Evolutionary conservation across 2,113 vertebrate species (phyloP), one percentile per base, ranked within the genome.

Genomic region (Atractosteus spatula): DNA sequence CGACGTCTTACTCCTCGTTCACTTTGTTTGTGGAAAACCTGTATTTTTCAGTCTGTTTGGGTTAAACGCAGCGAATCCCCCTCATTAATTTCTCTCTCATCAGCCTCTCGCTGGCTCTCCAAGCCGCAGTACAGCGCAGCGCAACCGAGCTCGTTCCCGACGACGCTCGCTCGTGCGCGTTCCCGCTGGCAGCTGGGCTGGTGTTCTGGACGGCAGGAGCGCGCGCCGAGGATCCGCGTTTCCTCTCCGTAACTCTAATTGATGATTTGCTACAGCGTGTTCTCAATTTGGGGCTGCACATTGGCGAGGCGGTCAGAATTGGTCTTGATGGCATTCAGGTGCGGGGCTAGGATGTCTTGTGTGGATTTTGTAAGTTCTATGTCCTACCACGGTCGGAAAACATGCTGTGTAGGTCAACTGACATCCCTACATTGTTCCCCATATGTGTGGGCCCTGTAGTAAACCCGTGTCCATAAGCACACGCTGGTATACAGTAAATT

Each of bases 61-160:
- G 45, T 13, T 57, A 55, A 16, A 17, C 8, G 59, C 61, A 29
- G 47, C 63, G 70, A 41, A 57, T 44, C 17, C 45, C 17, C 3
- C 69, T 73, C 42, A 44, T 29, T n/a, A 70, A 41, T 54, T 78
- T 61, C 55, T 51, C 55, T 59, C 8, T 45, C 68, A 29, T 68
- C 55, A 7, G 5, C 59, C 66, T n/a, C 55, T 71, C 66, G 43
- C 51, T 62, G 54, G 59, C 41, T 47, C 59, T 14, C 62, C 13
- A n/a, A 41, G 4, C 55, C 41, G 71, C 51, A 69, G 63, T 51
- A 51, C 47, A 51, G 47, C 47, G 47, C 47, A 51, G 47, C 73
- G 70, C 45, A 57, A 65, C 59, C 64, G 76, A 70, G 80, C 76
- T 71, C 74, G 78, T 71, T 51, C 66, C 51, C 77, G 73, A 66